Evolutionary conservation across 2,888 invertebrate species (phyloP), one percentile per base, ranked within the genome.

Genomic region (Lysandra coridon): DNA sequence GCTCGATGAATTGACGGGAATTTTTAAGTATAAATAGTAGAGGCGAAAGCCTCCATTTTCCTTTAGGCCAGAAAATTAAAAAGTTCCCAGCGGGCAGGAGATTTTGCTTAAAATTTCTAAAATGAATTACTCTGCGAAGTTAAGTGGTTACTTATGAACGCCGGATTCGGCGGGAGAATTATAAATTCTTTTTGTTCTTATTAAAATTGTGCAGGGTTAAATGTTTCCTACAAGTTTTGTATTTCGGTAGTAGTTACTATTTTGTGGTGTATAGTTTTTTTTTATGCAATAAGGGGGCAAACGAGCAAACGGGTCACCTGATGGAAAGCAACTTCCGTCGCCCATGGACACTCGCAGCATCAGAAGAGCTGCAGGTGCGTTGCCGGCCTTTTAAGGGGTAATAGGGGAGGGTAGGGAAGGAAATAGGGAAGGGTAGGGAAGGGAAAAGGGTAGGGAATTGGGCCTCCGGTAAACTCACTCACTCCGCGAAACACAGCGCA

Each of bases 51-150:
- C 49, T 49, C 75, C 75, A 75, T 75, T 75, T 75, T 49, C 44
- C n/a, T 75, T 49, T 49, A 75, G 14, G 44, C 75, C 49, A 30
- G 75, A 49, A 75, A 75, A 75, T 75, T 75, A 53, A 75, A 75
- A 49, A 75, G 75, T 49, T 75, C 75, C 75, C 75, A 44, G 44
- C 5, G 75, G 75, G 49, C 30, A 69, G 12, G 33, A 69, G 69
- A 69, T 69, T 69, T 37, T 17, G 69, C 69, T 69, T 69, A 37
- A 69, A 33, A 69, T 69, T 69, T 69, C 33, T 69, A 69, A 69
- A 69, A 69, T 69, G 69, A 69, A 37, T 33, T 69, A 69, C 69
- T 17, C 64, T 4, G 12, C 69, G 69, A 69, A 69, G 69, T 69
- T 69, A 69, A 69, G 69, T 69, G 69, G 69, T 37, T 33, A 69